Percentiles rank a stretch among this genome's conserved stretches.
Conservation (phyloP, 2,797 vertebrate species). For the Melanotaenia boesemani region DNA sequence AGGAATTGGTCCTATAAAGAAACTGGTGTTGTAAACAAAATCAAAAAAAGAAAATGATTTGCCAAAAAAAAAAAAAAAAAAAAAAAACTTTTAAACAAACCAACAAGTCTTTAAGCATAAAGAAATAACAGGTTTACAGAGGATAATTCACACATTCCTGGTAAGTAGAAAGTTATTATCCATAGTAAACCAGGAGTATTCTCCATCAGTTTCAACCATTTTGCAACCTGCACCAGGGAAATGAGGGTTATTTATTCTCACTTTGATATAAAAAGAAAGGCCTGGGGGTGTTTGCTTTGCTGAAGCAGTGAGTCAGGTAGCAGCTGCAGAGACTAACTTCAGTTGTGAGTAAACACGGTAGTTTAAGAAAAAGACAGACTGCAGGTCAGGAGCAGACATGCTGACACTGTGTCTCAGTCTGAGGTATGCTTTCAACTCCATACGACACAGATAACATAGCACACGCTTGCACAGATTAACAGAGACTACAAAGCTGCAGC, state of each 20-base stretch:
- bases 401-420: neutral
- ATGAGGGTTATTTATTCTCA: conserved; percentile 47
- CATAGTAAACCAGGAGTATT: conserved; percentile 5
- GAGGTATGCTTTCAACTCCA: conserved; percentile 20
- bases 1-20: no score
- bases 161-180: conserved; percentile 24
- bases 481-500: conserved; percentile 28
- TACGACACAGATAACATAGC: conserved; percentile 13
- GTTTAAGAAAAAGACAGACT: conserved; percentile 24
- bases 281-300: conserved; percentile 33
- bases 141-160: no score
- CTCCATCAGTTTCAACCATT: conserved; percentile 30
- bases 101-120: no score
- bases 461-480: conserved; percentile 9
- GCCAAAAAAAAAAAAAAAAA: no score
- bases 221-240: conserved; percentile 23
- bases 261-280: conserved; percentile 51
- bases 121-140: no score
- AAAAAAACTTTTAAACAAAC: no score
- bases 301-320: conserved; percentile 38
- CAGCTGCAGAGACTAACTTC: conserved; percentile 9
- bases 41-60: no score
- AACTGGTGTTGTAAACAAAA: no score
- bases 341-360: conserved; percentile 12
- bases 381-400: conserved; percentile 24